Evolutionary conservation across 2,797 vertebrate species (phyloP).

Genomic region (Brachymystax lenok): DNA sequence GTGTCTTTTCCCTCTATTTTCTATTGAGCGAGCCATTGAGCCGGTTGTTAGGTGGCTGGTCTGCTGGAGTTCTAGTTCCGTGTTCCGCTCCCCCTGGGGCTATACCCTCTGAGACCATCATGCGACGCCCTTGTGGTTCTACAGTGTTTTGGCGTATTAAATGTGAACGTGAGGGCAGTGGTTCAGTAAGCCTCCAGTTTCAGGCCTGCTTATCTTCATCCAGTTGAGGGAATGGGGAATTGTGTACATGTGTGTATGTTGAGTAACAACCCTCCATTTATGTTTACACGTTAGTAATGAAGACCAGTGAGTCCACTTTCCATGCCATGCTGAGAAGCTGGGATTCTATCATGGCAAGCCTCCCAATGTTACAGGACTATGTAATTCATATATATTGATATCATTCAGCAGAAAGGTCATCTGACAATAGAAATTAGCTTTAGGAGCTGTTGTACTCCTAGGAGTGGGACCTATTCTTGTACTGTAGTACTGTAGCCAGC

Average conservation of each 20-base stretch:
- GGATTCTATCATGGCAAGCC: no score
- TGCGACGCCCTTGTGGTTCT: background rate
- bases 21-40: background rate
- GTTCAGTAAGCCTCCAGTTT: slow-evolving; percentile 2
- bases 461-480: background rate
- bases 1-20: slow-evolving; percentile 9
- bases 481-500: background rate
- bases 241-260: background rate
- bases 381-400: background rate
- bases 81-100: background rate
- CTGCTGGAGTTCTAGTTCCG: background rate
- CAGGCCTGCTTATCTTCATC: background rate
- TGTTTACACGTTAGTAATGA: background rate
- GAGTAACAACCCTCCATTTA: background rate
- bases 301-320: background rate
- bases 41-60: background rate
- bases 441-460: background rate
- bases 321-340: background rate
- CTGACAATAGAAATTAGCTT: background rate
- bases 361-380: no score
- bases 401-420: background rate
- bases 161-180: slow-evolving; percentile 6
- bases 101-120: slow-evolving; percentile 15
- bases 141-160: slow-evolving; percentile 24
- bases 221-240: background rate